These are phyloP conservation scores for Corydoras sp. DNA, from an alignment of 2,113 vertebrate genomes.

Conservation along the genomic window DNA sequence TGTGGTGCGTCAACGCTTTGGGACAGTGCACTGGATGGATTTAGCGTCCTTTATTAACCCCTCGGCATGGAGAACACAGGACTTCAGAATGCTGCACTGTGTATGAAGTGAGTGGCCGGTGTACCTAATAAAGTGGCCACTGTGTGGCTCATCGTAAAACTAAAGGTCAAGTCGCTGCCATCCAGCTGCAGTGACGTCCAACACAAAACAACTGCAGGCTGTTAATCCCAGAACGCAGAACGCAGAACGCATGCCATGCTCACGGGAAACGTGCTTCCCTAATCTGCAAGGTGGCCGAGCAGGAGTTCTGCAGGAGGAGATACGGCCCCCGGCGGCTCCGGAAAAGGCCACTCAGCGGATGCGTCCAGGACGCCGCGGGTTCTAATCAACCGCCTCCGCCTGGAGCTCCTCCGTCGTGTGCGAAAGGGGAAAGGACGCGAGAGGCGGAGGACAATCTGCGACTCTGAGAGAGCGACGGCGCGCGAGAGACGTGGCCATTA, in stretches of 20 bases:
- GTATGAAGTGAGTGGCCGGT: too few species aligned
- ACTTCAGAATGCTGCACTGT: too few species aligned
- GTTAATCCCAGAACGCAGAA: background rate
- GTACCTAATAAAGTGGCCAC: too few species aligned
- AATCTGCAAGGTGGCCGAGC: slow-evolving; percentile 47
- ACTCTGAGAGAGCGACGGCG: background rate
- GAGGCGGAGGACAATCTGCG: slow-evolving; percentile 4
- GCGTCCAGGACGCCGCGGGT: slow-evolving; percentile 48
- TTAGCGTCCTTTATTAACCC: too few species aligned
- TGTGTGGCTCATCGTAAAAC: background rate
- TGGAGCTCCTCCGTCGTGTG: slow-evolving; percentile 45
- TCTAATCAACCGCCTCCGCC: slow-evolving; percentile 62
- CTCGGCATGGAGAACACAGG: too few species aligned
- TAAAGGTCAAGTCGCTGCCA: background rate
- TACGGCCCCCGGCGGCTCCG: slow-evolving; percentile 60
- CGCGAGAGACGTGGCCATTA: slow-evolving; percentile 14
- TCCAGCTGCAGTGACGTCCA: slow-evolving; percentile 21
- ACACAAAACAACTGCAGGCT: background rate
- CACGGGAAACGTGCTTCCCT: slow-evolving; percentile 33
- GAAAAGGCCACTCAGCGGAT: slow-evolving; percentile 49
- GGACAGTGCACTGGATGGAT: too few species aligned
- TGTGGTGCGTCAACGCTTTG: too few species aligned
- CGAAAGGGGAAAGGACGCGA: slow-evolving; percentile 10
- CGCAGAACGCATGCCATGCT: slow-evolving; percentile 16
- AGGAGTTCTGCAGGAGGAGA: slow-evolving; percentile 59